Base-by-base conservation (phyloP, 2,888 invertebrate genomes). In the Teinopalpus imperialis region DNA sequence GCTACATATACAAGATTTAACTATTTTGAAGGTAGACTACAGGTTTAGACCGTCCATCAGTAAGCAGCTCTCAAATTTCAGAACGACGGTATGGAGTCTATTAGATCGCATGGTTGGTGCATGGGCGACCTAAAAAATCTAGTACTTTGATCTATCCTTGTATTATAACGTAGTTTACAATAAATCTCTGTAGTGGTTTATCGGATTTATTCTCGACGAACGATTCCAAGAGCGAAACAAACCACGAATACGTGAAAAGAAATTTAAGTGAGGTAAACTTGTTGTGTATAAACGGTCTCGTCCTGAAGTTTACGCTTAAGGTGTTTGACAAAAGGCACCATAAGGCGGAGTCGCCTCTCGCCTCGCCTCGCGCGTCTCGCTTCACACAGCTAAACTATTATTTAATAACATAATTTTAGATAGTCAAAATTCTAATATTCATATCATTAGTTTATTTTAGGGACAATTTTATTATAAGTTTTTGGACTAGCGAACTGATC, bases 381-480 rank as follows among this genome's bases (percentile, higher is more conserved):
- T 31, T 31, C 48, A 62, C 64, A 57, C 51, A 61, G 55, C 56
- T 61, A 43, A 60, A 53, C 69, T 71, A 67, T 77, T 74, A 60
- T 74, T 77, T 71, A 75, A 32, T 39, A 31, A 48, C 34, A 43
- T 74, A 66, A 74, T 70, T 61, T 80, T 87, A 87, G 87, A 85
- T 87, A 87, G 87, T 75, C 82, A 63, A 86, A 87, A 87, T 87
- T 87, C 53, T 81, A 79, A 74, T 79, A 74, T 86, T 81, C 87
- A 88, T 88, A 88, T 88, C 87, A 88, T 86, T 88, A 88, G 87
- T 67, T 86, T 86, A 87, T 79, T 85, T 86, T 86, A 87, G 85
- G 70, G 66, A 69, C 72, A 72, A 74, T 77, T 80, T 76, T 61
- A 68, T 69, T 74, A 69, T 75, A 72, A 74, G 71, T 77, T 79